Evolutionary conservation across 2,888 invertebrate species (phyloP).

Genomic region (Drosophila pseudotakahashii): DNA sequence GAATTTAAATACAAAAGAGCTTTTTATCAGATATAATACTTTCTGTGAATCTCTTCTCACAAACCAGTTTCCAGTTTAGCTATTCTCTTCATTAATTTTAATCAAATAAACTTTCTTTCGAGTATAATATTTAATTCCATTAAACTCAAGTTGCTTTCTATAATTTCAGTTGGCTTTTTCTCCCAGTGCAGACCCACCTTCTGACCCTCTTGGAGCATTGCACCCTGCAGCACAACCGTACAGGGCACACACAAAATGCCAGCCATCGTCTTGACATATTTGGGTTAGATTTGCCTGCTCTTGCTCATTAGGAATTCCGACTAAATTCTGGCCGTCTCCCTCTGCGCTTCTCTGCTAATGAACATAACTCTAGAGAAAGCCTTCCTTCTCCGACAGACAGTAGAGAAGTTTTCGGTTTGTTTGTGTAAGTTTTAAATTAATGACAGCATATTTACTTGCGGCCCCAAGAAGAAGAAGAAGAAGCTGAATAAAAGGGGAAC

Average conservation of each 20-base stretch:
- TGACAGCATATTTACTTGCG: slow-evolving; percentile 77
- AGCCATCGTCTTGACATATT: slow-evolving; percentile 69
- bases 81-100: too few relatives aligned
- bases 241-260: slow-evolving; percentile 48
- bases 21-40: too few relatives aligned
- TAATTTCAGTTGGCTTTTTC: not conserved
- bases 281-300: slow-evolving; percentile 57
- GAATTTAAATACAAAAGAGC: too few relatives aligned
- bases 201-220: slow-evolving; percentile 69
- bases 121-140: too few relatives aligned
- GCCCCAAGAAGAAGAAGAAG: slow-evolving; percentile 18
- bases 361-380: slow-evolving; percentile 68
- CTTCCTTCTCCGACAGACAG: slow-evolving; percentile 6
- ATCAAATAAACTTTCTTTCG: too few relatives aligned
- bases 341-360: slow-evolving; percentile 76
- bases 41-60: too few relatives aligned
- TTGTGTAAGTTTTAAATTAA: slow-evolving; percentile 75
- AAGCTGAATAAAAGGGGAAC: slow-evolving; percentile 10
- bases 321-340: slow-evolving; percentile 31
- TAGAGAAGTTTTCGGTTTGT: slow-evolving; percentile 61
- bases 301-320: slow-evolving; percentile 34
- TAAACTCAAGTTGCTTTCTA: too few relatives aligned
- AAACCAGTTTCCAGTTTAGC: too few relatives aligned
- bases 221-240: slow-evolving; percentile 54
- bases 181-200: slow-evolving; percentile 50